Evolutionary conservation across 2,797 vertebrate species (phyloP).

Genomic region (Chiroxiphia lanceolata): DNA sequence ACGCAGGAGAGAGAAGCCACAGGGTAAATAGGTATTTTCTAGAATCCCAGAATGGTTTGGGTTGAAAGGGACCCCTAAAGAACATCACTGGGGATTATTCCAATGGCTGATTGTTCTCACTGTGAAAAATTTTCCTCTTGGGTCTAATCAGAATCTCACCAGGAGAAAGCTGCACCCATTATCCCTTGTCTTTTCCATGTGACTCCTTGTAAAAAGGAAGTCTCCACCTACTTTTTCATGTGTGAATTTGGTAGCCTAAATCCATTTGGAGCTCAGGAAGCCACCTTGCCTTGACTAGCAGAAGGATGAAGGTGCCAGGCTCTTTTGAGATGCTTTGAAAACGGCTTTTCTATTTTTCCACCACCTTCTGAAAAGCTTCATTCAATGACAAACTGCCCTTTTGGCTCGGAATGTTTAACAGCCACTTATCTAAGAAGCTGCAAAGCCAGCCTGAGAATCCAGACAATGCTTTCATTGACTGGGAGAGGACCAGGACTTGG

Average conservation of each 20-base stretch:
- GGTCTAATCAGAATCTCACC: not conserved
- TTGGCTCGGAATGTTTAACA: not conserved
- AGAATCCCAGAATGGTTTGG: not conserved
- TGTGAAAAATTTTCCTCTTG: not conserved
- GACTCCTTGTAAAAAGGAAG: not conserved
- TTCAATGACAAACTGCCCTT: not conserved
- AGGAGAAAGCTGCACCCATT: not conserved
- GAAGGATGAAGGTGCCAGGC: not conserved
- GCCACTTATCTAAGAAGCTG: not conserved
- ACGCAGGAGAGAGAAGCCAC: rapidly evolving
- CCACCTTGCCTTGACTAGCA: not conserved
- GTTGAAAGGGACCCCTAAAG: not conserved
- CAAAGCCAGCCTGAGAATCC: not conserved
- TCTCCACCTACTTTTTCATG: not conserved
- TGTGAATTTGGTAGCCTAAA: not conserved
- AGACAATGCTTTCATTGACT: not conserved
- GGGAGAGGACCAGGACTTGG: not conserved
- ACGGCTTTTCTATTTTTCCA: not conserved
- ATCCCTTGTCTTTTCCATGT: not conserved
- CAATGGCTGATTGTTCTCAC: not conserved
- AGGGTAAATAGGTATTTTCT: not conserved
- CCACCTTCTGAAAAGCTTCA: not conserved
- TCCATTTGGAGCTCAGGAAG: not conserved
- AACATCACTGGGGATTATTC: not conserved
- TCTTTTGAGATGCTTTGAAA: not conserved